Evolutionary conservation across 2,113 vertebrate species (phyloP).

Genomic region (Bos javanicus): DNA sequence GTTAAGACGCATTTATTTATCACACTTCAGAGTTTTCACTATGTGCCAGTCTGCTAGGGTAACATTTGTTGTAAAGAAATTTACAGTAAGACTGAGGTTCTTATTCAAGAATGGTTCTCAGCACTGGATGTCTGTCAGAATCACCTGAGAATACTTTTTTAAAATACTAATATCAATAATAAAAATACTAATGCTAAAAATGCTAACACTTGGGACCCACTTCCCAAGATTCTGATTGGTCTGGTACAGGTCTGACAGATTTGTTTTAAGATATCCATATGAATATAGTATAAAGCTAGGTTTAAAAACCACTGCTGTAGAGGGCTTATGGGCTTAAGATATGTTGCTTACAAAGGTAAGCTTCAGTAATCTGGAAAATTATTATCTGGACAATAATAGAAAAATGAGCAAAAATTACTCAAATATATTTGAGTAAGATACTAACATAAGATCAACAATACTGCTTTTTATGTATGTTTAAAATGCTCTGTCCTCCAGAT

Average conservation of each 20-base stretch:
- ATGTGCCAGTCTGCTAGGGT: background rate
- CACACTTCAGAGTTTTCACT: background rate
- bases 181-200: constrained; percentile 14
- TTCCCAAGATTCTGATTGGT: background rate
- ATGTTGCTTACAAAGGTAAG: background rate
- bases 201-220: background rate
- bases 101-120: background rate
- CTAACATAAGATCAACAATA: background rate
- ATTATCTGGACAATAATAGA: background rate
- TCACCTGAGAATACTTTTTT: background rate
- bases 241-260: background rate
- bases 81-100: background rate
- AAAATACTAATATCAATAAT: background rate
- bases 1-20: background rate
- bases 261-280: background rate
- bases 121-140: background rate
- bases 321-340: background rate
- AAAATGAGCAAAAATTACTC: constrained; percentile 32
- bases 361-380: constrained; percentile 38
- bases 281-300: background rate
- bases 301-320: background rate
- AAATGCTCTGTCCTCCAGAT: background rate
- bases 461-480: background rate
- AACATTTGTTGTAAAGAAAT: background rate
- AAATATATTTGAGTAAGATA: constrained; percentile 25